Evolutionary conservation across 2,888 invertebrate genomes (phyloP), one percentile per base, ranked within the genome.

Genomic region (Apodemia duryi): DNA sequence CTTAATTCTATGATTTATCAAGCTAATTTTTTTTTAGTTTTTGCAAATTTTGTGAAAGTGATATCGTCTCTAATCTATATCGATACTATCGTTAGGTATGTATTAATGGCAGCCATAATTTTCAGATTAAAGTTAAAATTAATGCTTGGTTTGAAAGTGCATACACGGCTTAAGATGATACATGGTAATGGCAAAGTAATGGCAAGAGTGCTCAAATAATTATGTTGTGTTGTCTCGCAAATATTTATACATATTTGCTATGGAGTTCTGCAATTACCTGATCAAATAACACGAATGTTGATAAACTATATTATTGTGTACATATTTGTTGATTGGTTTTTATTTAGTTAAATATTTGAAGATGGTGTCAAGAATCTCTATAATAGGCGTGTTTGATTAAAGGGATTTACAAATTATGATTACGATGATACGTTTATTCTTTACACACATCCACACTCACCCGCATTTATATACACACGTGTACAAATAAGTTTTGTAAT

Each of bases 141-240:
- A 11, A 43, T 43, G 51, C 51, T 21, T 46, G 21, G 51, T 6
- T 66, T 64, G 64, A 74, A 74, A 76, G 67, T 71, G 70, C 68
- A 66, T 69, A 75, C 71, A 68, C 63, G 65, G 69, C 68, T 67
- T 68, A 64, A 65, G 69, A 64, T 65, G 69, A 69, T 6, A 63
- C n/a, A 60, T 54, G 60, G 64, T 51, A 51, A 51, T 65, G 66
- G 65, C 64, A 67, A 63, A 52, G 64, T 51, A 51, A 51, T 65
- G 66, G 65, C 64, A 67, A 63, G 43, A 69, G 67, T 70, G 66
- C 46, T 71, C 64, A 65, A 67, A 67, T 67, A 62, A 67, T 67
- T 64, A 66, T 63, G 63, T 75, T 73, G 69, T 70, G 77, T 77
- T 76, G 79, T 80, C 69, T 67, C 67, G 65, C 68, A 63, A 63